A percentile compares a stretch with the other conserved stretches of the same genome.
phyloP scores from a whole-genome alignment of 2,113 vertebrate genomes.

The Gnathonemus echidnorhynchus region DNA sequence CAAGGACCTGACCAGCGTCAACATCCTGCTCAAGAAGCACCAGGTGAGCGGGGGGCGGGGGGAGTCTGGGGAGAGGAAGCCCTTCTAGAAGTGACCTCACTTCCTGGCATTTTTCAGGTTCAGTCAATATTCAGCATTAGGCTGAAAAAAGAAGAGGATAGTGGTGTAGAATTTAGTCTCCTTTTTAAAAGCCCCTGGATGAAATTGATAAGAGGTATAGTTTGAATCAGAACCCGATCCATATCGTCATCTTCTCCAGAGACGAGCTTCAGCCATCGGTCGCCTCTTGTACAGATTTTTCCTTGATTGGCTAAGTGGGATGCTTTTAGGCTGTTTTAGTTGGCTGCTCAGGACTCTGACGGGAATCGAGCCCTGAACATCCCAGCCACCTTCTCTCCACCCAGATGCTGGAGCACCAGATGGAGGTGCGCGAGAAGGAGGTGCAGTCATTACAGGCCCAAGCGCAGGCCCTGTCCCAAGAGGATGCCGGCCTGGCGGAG shows the following conservation, averaged over 20 bases:
- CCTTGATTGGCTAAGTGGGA: neutral
- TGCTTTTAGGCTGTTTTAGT: neutral
- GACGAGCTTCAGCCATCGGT: neutral
- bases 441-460: conserved; percentile 73
- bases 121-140: neutral
- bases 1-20: conserved; percentile 87
- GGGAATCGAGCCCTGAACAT: neutral
- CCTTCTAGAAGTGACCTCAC: neutral
- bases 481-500: conserved; percentile 60
- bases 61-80: neutral
- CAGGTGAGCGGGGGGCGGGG: conserved; percentile 62
- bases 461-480: conserved; percentile 76
- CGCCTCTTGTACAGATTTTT: neutral
- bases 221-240: neutral
- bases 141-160: neutral
- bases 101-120: neutral
- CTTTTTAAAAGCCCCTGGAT: neutral
- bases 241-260: neutral
- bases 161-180: neutral
- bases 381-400: neutral
- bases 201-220: neutral
- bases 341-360: neutral
- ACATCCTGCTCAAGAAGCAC: conserved; percentile 86
- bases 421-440: conserved; percentile 91
- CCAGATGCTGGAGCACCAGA: conserved; percentile 89